phyloP scores from a whole-genome alignment of 2,888 invertebrate species.

The Ennomos quercinarius region DNA sequence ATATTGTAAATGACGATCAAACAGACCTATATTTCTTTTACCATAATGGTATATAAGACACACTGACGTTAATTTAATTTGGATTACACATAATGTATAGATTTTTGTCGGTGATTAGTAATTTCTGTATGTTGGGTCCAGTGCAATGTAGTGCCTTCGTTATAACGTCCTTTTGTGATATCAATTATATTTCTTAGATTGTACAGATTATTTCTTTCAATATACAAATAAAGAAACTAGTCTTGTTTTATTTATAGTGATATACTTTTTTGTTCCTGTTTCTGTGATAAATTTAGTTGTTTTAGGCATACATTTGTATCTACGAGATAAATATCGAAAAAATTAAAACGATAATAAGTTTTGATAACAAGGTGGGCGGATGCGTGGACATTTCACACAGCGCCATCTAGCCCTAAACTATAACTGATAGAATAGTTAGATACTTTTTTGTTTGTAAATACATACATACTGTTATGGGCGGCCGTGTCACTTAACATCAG shows the following conservation, averaged over 20 bases:
- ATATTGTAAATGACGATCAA: conserved; percentile 12
- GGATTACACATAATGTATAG: conserved; percentile 30
- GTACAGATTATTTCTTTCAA: conserved; percentile 82
- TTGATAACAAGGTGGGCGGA: no score
- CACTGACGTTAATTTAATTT: conserved; percentile 14
- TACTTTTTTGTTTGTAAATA: no score
- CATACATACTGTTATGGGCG: no score
- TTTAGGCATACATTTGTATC: no score
- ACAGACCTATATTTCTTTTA: conserved; percentile 10
- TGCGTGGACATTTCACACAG: no score
- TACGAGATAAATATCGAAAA: no score
- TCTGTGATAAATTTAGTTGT: no score
- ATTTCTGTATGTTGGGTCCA: conserved; percentile 37
- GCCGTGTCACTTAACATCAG: no score
- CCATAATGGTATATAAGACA: conserved; percentile 1
- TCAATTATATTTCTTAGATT: conserved; percentile 70
- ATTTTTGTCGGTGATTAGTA: conserved; percentile 21
- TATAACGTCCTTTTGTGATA: conserved; percentile 83
- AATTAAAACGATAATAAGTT: no score
- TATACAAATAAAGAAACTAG: conserved; percentile 64
- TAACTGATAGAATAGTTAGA: no score
- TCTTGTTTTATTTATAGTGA: conserved; percentile 42
- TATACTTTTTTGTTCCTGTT: no score
- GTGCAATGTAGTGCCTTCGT: conserved; percentile 73
- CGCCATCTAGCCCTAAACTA: no score